Percentiles rank a stretch among this genome's conserved stretches.
phyloP scores from a whole-genome alignment of 2,113 vertebrate species.

The Gavialis gangeticus region DNA sequence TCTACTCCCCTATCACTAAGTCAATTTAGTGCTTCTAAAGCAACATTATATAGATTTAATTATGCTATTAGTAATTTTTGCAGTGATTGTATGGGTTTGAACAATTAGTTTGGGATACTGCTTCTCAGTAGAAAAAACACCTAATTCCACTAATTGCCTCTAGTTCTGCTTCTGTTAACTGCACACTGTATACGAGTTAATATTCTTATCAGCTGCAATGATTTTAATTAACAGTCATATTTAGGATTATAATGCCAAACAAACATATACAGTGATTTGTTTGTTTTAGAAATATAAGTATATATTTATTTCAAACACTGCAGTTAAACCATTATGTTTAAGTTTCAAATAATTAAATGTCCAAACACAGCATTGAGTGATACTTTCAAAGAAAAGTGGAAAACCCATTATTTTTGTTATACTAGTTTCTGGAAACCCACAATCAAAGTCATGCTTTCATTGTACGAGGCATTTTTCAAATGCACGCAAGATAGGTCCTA shows the following conservation, averaged over 20 bases:
- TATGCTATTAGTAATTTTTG: conserved; percentile 68
- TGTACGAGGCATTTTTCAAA: not conserved
- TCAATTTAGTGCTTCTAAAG: conserved; percentile 54
- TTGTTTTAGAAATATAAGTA: conserved; percentile 48
- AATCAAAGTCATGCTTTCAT: not conserved
- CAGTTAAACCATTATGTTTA: conserved; percentile 17
- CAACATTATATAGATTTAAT: conserved; percentile 62
- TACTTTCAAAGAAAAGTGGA: not conserved
- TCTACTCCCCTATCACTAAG: conserved; percentile 29
- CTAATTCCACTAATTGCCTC: conserved; percentile 74
- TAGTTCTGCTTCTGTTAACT: conserved; percentile 69
- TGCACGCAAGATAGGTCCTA: not conserved
- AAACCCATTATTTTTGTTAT: not conserved
- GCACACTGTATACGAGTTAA: conserved; percentile 69
- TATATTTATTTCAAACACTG: not conserved
- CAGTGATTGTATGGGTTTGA: conserved; percentile 50
- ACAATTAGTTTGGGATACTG: conserved; percentile 67
- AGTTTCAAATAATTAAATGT: not conserved
- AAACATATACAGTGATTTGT: conserved; percentile 52
- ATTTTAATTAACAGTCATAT: conserved; percentile 73
- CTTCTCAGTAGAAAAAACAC: conserved; percentile 50
- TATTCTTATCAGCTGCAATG: conserved; percentile 69
- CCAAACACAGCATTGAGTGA: not conserved
- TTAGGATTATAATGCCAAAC: conserved; percentile 47
- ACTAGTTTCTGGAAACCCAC: not conserved